phyloP scores from a whole-genome alignment of 2,113 vertebrate species.

The Lepus timidus region DNA sequence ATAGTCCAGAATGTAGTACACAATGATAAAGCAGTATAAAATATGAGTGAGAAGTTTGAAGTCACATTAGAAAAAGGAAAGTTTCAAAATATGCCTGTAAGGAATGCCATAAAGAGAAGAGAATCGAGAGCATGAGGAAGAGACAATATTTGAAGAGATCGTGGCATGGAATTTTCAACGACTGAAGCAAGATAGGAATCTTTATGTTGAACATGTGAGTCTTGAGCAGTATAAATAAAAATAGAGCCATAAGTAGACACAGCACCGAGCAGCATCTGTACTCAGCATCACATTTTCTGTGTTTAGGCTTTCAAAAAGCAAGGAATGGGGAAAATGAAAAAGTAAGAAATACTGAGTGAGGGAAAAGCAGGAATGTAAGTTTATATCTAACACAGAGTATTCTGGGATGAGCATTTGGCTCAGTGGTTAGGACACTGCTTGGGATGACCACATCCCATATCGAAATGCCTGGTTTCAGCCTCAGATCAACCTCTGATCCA shows the following conservation, averaged over 20 bases:
- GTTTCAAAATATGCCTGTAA: neutral
- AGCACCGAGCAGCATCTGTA: conserved; percentile 17
- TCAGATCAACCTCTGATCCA: no score
- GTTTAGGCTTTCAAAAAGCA: conserved; percentile 40
- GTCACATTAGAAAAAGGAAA: neutral
- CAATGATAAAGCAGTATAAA: neutral
- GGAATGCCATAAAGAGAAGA: neutral
- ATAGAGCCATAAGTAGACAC: neutral
- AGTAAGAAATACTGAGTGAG: neutral
- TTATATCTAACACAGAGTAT: conserved; percentile 47
- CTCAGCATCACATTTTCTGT: neutral
- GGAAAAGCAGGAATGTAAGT: neutral
- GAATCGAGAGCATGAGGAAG: neutral
- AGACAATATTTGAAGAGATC: conserved; percentile 21
- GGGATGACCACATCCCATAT: no score
- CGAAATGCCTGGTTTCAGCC: no score
- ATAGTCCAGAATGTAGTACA: conserved; percentile 16
- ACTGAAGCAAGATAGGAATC: conserved; percentile 27
- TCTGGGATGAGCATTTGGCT: neutral
- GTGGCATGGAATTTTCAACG: conserved; percentile 27
- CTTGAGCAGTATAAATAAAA: conserved; percentile 25
- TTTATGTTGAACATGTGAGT: neutral
- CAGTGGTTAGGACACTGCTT: no score
- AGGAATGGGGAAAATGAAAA: conserved; percentile 35
- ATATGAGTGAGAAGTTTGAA: conserved; percentile 22